Evolutionary conservation across 2,797 vertebrate species (phyloP).

Genomic region (Lacerta viridis): DNA sequence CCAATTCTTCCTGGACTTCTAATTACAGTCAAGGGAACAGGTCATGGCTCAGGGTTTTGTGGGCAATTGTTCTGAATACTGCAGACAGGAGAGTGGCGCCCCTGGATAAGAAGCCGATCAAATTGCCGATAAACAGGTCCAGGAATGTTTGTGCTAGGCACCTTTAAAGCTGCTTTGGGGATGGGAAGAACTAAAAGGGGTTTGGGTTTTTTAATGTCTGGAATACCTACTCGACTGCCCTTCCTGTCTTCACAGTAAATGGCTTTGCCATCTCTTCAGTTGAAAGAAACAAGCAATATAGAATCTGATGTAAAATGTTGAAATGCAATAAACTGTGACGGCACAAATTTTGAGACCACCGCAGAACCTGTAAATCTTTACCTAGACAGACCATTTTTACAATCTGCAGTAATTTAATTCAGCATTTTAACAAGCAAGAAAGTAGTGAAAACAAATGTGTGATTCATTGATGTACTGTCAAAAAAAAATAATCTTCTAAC

Average conservation of each 20-base stretch:
- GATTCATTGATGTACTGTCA: slow-evolving; percentile 58
- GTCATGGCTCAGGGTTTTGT: neutral
- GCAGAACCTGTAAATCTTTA: slow-evolving; percentile 36
- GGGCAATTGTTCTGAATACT: too few species aligned
- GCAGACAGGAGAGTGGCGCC: too few species aligned
- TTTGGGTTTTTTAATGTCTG: too few species aligned
- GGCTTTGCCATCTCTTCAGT: neutral
- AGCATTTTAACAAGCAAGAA: slow-evolving; percentile 64
- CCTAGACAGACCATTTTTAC: slow-evolving; percentile 46
- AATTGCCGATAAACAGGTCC: too few species aligned
- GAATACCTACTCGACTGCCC: too few species aligned
- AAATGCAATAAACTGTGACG: slow-evolving; percentile 35
- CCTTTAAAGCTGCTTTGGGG: too few species aligned
- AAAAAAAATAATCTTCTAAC: slow-evolving; percentile 49
- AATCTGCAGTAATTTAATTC: slow-evolving; percentile 55
- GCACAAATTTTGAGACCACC: slow-evolving; percentile 51
- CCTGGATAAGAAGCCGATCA: too few species aligned
- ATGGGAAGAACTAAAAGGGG: too few species aligned
- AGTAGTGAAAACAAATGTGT: slow-evolving; percentile 67
- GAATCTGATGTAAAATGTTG: neutral
- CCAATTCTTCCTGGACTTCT: neutral
- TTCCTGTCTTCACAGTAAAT: neutral
- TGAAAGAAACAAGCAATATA: neutral
- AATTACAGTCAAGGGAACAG: neutral
- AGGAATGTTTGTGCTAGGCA: too few species aligned